Evolutionary conservation across 1,140 invertebrate species (phyloP).

Genomic region (Drosophila obscura): DNA sequence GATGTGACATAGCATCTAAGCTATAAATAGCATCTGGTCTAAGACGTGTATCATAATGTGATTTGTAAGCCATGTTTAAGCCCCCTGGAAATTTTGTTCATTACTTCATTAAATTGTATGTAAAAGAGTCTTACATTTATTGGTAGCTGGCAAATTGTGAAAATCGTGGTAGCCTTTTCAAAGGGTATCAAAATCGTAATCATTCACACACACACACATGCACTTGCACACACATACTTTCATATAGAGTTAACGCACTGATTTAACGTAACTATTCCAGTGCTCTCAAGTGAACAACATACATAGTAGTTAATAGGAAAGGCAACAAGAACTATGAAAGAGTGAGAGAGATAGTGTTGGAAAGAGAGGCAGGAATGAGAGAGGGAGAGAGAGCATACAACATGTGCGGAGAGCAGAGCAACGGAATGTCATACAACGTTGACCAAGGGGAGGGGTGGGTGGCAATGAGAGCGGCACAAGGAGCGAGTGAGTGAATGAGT

Average conservation of each 20-base stretch:
- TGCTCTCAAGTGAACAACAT: slow-evolving; percentile 62
- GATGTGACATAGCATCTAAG: no score
- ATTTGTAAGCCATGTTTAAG: no score
- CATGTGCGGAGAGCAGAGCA: background rate
- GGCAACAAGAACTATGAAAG: slow-evolving; percentile 53
- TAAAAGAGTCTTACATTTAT: no score
- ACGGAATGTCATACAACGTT: slow-evolving; percentile 16
- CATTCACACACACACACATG: slow-evolving; percentile 24
- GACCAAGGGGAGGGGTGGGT: slow-evolving; percentile 14
- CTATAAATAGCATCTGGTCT: no score
- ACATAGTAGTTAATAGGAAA: slow-evolving; percentile 59
- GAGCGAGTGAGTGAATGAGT: slow-evolving; percentile 33
- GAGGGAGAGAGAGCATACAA: slow-evolving; percentile 1
- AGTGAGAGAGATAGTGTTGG: slow-evolving; percentile 1
- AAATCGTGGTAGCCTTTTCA: no score
- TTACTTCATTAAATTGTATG: no score
- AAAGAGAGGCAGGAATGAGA: slow-evolving; percentile 30
- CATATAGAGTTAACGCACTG: slow-evolving; percentile 60
- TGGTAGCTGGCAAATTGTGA: no score
- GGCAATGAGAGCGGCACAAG: slow-evolving; percentile 19
- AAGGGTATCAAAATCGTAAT: slow-evolving; percentile 30
- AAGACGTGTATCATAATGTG: no score
- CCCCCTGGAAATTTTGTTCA: no score
- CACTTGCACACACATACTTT: slow-evolving; percentile 40
- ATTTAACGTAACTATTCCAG: slow-evolving; percentile 77